phyloP scores from a whole-genome alignment of 2,888 invertebrate species.

The Trilocha varians region DNA sequence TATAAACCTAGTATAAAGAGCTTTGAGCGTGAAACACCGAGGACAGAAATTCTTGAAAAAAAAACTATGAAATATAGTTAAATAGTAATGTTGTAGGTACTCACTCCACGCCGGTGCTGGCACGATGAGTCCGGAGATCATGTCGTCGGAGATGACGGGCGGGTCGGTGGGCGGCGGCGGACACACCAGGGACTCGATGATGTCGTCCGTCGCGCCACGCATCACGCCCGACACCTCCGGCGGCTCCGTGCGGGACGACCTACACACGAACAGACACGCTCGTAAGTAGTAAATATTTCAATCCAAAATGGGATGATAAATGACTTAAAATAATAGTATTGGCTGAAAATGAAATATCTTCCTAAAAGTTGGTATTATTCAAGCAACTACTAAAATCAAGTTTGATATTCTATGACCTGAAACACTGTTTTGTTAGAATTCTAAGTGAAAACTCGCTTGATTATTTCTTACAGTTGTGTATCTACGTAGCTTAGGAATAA shows the following conservation, averaged over 20 bases:
- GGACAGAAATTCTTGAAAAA: too few relatives aligned
- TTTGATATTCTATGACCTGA: too few relatives aligned
- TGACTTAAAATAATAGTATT: too few relatives aligned
- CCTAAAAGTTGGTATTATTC: too few relatives aligned
- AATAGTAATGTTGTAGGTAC: too few relatives aligned
- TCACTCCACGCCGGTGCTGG: conserved; percentile 97
- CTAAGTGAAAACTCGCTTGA: neutral
- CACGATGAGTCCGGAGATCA: conserved; percentile 96
- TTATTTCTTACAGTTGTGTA: neutral
- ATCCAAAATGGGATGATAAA: too few relatives aligned
- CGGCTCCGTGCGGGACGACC: conserved; percentile 87
- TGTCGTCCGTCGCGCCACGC: conserved; percentile 93
- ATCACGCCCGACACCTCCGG: conserved; percentile 83
- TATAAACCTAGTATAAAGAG: too few relatives aligned
- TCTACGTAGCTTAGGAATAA: neutral
- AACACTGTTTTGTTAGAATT: neutral
- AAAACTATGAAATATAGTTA: neutral
- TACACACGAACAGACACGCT: conserved; percentile 21
- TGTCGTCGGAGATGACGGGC: conserved; percentile 93
- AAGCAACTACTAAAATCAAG: too few relatives aligned
- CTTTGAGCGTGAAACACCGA: too few relatives aligned
- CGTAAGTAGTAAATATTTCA: neutral
- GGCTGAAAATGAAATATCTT: too few relatives aligned
- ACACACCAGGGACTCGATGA: conserved; percentile 95
- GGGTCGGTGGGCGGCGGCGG: conserved; percentile 97